phyloP scores from a whole-genome alignment of 2,797 vertebrate genomes.

The Mareca strepera region DNA sequence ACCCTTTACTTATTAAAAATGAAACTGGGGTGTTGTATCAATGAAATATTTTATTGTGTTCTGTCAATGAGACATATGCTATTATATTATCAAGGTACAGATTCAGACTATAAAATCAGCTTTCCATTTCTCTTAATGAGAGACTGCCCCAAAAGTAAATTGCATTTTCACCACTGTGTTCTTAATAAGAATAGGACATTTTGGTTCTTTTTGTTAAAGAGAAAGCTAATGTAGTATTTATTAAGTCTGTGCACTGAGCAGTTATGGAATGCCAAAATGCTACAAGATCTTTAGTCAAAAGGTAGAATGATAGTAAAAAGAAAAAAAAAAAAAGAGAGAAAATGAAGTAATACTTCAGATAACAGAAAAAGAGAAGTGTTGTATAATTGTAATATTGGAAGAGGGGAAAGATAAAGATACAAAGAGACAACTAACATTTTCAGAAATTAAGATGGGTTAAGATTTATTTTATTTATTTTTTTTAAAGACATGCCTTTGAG shows the following conservation, averaged over 20 bases:
- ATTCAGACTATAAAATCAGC: slow-evolving; percentile 69
- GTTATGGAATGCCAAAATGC: slow-evolving; percentile 26
- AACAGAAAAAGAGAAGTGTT: background rate
- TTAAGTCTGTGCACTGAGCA: slow-evolving; percentile 10
- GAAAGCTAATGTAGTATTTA: slow-evolving; percentile 49
- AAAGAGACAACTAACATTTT: background rate
- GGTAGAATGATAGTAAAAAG: background rate
- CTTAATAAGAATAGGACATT: slow-evolving; percentile 40
- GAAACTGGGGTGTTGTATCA: slow-evolving; percentile 56
- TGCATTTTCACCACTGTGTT: slow-evolving; percentile 43
- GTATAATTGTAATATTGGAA: background rate
- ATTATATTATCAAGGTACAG: slow-evolving; percentile 73
- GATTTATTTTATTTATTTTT: too few relatives aligned
- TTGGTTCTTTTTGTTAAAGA: slow-evolving; percentile 26
- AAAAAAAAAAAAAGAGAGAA: background rate
- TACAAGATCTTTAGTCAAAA: slow-evolving; percentile 3
- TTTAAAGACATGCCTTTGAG: background rate
- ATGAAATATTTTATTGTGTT: slow-evolving; percentile 67
- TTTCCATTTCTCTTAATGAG: slow-evolving; percentile 69
- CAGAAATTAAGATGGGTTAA: background rate
- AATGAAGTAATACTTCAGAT: background rate
- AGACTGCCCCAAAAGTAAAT: slow-evolving; percentile 52
- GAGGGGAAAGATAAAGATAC: background rate
- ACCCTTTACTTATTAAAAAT: slow-evolving; percentile 62
- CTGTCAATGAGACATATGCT: slow-evolving; percentile 61